These are phyloP conservation scores for Nephila pilipes DNA, from an alignment of 1,140 invertebrate species.

Conservation along the genomic window DNA sequence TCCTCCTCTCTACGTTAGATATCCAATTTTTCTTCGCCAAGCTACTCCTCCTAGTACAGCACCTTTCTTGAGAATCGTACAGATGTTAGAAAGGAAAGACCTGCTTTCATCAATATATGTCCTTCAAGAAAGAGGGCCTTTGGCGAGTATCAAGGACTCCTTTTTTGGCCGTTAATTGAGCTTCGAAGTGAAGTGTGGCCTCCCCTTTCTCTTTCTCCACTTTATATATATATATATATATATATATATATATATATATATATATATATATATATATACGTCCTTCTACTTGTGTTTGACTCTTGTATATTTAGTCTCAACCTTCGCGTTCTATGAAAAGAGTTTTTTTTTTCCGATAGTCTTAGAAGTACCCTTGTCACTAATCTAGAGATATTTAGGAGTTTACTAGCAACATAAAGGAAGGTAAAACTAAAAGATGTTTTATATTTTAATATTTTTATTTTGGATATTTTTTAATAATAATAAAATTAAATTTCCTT, in stretches of 20 bases:
- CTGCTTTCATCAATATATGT: constrained; percentile 21
- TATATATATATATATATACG: too few relatives aligned
- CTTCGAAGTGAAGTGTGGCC: neutral
- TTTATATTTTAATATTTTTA: too few relatives aligned
- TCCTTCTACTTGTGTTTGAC: neutral
- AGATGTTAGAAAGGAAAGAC: constrained; percentile 17
- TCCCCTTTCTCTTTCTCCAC: neutral
- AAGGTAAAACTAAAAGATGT: neutral
- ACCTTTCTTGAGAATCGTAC: constrained; percentile 30
- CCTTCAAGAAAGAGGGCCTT: neutral
- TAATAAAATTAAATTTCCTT: too few relatives aligned
- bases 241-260: too few relatives aligned
- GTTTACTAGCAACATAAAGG: neutral
- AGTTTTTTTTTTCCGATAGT: constrained; percentile 6
- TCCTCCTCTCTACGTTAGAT: neutral
- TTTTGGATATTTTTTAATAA: too few relatives aligned
- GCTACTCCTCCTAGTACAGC: neutral
- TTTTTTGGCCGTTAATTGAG: constrained; percentile 44
- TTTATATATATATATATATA: too few relatives aligned
- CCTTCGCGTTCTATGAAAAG: neutral
- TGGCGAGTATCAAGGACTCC: constrained; percentile 24
- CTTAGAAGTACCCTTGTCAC: neutral
- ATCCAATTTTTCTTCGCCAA: constrained; percentile 13
- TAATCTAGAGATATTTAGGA: neutral
- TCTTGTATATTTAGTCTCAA: constrained; percentile 33